A percentile compares a stretch with the other conserved stretches of the same genome.
These are phyloP conservation scores for Sphenopsis melanotis DNA, from an alignment of 2,797 vertebrate genomes.

Conservation along the genomic window DNA sequence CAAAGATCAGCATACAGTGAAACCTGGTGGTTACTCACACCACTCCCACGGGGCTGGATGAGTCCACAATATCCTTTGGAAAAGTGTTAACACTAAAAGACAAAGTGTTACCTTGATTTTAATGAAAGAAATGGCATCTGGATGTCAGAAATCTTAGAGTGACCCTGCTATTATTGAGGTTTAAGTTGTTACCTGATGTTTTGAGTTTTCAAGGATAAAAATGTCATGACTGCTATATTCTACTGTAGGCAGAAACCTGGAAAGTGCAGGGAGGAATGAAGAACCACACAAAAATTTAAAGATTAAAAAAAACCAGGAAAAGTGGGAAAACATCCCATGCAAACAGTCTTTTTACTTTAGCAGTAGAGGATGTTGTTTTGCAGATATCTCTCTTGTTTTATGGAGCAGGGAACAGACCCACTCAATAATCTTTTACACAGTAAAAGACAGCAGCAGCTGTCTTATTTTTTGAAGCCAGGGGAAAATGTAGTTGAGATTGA, in stretches of 20 bases:
- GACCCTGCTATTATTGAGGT: not conserved
- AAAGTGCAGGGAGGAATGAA: too few relatives aligned
- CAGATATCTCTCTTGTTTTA: not conserved
- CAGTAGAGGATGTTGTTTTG: not conserved
- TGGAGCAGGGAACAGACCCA: not conserved
- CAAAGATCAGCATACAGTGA: not conserved
- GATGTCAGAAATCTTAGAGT: not conserved
- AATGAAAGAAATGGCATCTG: not conserved
- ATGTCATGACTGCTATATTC: not conserved
- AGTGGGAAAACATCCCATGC: not conserved
- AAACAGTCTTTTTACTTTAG: not conserved
- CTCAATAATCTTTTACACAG: not conserved
- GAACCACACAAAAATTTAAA: not conserved
- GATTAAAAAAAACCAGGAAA: not conserved
- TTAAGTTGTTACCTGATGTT: not conserved
- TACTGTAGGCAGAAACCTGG: not conserved
- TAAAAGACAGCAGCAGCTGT: not conserved
- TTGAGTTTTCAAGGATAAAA: not conserved
- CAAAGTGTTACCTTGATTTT: not conserved
- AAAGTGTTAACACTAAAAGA: not conserved
- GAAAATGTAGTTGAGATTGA: not conserved
- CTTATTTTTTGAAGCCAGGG: not conserved
- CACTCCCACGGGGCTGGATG: too few relatives aligned
- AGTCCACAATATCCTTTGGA: not conserved
- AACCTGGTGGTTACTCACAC: not conserved